Percentiles rank a stretch among this genome's conserved stretches.
These are phyloP conservation scores for Agelastica alni DNA, from an alignment of 2,888 invertebrate species.

Conservation along the genomic window DNA sequence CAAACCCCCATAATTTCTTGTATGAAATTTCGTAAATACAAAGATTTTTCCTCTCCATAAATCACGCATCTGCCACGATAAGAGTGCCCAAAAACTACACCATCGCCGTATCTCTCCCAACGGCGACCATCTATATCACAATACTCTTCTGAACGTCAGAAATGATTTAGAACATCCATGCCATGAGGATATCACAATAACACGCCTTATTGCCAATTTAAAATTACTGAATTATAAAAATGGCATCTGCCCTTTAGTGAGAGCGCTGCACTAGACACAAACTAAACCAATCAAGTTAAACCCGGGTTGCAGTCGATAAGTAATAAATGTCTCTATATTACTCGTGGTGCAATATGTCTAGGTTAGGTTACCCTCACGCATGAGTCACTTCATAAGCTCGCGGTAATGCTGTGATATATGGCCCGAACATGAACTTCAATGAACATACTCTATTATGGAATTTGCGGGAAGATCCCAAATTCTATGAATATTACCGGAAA, in stretches of 20 bases:
- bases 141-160: slow-evolving; percentile 50
- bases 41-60: slow-evolving; percentile 31
- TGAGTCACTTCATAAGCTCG: slow-evolving; percentile 50
- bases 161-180: slow-evolving; percentile 46
- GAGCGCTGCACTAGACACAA: slow-evolving; percentile 41
- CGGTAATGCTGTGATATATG: slow-evolving; percentile 49
- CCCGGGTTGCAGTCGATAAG: slow-evolving; percentile 52
- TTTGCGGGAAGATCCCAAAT: slow-evolving; percentile 34
- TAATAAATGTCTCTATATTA: slow-evolving; percentile 47
- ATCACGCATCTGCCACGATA: slow-evolving; percentile 46
- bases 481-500: slow-evolving; percentile 19
- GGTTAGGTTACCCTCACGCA: slow-evolving; percentile 47
- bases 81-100: slow-evolving; percentile 38
- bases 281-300: slow-evolving; percentile 46
- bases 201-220: slow-evolving; percentile 47
- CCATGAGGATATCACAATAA: slow-evolving; percentile 39
- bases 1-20: slow-evolving; percentile 15
- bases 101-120: slow-evolving; percentile 48
- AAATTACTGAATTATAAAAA: slow-evolving; percentile 47
- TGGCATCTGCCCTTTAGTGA: slow-evolving; percentile 50
- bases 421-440: slow-evolving; percentile 43
- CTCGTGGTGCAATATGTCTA: slow-evolving; percentile 43
- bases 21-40: slow-evolving; percentile 12
- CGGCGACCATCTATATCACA: slow-evolving; percentile 37
- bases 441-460: slow-evolving; percentile 46